These are phyloP conservation scores for Kryptolebias ocellatus DNA, from an alignment of 2,797 vertebrate genomes.

Conservation along the genomic window DNA sequence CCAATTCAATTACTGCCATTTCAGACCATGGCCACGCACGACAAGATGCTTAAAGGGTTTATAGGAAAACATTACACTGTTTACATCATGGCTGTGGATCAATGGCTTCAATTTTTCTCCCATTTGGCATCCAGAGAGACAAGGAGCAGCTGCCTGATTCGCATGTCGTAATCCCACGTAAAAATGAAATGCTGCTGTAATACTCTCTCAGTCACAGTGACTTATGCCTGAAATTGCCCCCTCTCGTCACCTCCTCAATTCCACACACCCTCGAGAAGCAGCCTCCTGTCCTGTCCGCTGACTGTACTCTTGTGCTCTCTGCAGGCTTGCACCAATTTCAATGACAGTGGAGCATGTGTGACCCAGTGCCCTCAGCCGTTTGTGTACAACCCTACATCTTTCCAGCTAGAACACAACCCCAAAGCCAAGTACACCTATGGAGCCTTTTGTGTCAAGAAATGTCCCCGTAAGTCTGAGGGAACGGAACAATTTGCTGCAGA, in stretches of 20 bases:
- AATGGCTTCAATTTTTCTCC: constrained; percentile 71
- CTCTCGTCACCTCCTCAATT: background rate
- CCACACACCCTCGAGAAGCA: background rate
- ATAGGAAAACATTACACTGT: constrained; percentile 75
- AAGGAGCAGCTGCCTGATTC: constrained; percentile 12
- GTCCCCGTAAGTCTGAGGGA: constrained; percentile 88
- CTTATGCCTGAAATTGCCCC: constrained; percentile 23
- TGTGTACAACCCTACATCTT: constrained; percentile 95
- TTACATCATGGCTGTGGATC: constrained; percentile 69
- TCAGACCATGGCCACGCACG: constrained; percentile 49
- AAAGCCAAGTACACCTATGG: constrained; percentile 97
- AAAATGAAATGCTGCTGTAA: constrained; percentile 68
- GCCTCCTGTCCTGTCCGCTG: constrained; percentile 19
- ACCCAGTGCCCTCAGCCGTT: constrained; percentile 97
- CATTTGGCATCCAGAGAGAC: constrained; percentile 45
- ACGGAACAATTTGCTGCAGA: background rate
- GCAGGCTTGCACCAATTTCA: constrained; percentile 92
- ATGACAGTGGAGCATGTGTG: constrained; percentile 95
- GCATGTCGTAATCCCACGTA: background rate
- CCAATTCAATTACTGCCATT: constrained; percentile 74
- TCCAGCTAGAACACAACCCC: constrained; percentile 95
- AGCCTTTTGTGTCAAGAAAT: constrained; percentile 97
- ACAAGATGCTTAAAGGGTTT: constrained; percentile 71
- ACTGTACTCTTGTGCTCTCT: constrained; percentile 4
- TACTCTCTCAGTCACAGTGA: constrained; percentile 33